Base-by-base conservation (phyloP, 2,888 invertebrate species). In the Caenorhabditis sulstoni region DNA sequence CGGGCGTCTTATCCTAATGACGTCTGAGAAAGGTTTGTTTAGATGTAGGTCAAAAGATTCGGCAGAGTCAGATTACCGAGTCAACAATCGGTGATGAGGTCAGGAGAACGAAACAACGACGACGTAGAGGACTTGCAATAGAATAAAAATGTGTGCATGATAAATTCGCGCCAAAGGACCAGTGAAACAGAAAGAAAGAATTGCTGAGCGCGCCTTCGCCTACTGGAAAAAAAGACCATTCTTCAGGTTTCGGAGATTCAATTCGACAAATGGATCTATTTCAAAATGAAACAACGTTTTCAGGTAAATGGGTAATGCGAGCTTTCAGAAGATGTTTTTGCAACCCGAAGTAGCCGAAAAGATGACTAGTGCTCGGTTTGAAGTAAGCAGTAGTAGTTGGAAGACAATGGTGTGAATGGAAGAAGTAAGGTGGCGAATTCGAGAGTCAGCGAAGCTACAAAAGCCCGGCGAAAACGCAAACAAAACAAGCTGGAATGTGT, bases 261-360 rank as follows among this genome's bases (percentile, higher is more conserved):
- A 73, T 73, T 73, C 64, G 64, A 73, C 64, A 73, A 73, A 73
- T 73, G 73, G 64, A 50, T 12, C 14, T 35, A 41, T 57, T 44
- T 20, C 22, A 11, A 71, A 49, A 55, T 62, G 39, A 29, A 29
- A 29, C 29, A 7, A 29, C 29, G 29, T 29, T 7, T 29, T 29
- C 8, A 18, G 61, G 14, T 23, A 7, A 18, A n/a, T n/a, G n/a
- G 37, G 37, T 37, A 11, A 11, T 37, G 37, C 37, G 11, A 37
- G 37, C 11, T 5, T 11, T 37, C 37, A 23, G 50, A 35, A 53
- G 29, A 49, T 39, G 47, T 47, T 66, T 57, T 52, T 12, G 7
- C 5, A 50, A 44, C n/a, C n/a, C n/a, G n/a, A n/a, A n/a, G n/a
- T n/a, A n/a, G n/a, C n/a, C n/a, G n/a, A n/a, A n/a, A n/a, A n/a